Conservation (phyloP, 2,888 invertebrate species). For the Tipula helvola region DNA sequence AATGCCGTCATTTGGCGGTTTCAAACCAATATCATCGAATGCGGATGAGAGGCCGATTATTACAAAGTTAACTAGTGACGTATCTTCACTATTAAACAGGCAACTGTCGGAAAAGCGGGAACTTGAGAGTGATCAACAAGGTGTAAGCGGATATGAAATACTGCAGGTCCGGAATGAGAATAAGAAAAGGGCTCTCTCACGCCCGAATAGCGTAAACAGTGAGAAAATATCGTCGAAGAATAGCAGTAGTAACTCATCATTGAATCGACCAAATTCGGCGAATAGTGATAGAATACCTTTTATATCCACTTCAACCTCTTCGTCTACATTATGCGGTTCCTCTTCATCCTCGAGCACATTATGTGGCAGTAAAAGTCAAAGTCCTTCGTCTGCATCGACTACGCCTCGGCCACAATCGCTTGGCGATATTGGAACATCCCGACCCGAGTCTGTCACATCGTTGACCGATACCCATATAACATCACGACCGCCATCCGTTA, state of each 20-base stretch:
- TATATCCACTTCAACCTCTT: conserved; percentile 22
- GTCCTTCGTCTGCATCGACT: conserved; percentile 14
- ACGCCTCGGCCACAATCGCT: conserved; percentile 18
- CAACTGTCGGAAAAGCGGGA: conserved; percentile 24
- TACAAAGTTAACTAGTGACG: background rate
- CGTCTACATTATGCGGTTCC: conserved; percentile 19
- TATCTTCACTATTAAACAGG: conserved; percentile 16
- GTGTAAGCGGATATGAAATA: conserved; percentile 27
- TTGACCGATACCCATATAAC: conserved; percentile 16
- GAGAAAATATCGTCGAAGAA: conserved; percentile 23
- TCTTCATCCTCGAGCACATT: conserved; percentile 19
- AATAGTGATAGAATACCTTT: conserved; percentile 21
- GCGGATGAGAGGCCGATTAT: conserved; percentile 17
- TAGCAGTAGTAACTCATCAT: conserved; percentile 12
- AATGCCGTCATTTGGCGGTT: conserved; percentile 15
- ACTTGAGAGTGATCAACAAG: conserved; percentile 15
- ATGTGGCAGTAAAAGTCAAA: conserved; percentile 21
- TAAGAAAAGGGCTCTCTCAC: conserved; percentile 23
- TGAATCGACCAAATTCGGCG: conserved; percentile 23
- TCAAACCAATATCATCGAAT: conserved; percentile 17
- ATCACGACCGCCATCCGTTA: conserved; percentile 27
- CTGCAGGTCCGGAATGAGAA: conserved; percentile 29
- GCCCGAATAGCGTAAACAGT: conserved; percentile 32
- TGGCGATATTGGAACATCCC: conserved; percentile 15
- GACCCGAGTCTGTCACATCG: conserved; percentile 27